Evolutionary conservation across 2,113 vertebrate genomes (phyloP).

Genomic region (Anoura caudifer): DNA sequence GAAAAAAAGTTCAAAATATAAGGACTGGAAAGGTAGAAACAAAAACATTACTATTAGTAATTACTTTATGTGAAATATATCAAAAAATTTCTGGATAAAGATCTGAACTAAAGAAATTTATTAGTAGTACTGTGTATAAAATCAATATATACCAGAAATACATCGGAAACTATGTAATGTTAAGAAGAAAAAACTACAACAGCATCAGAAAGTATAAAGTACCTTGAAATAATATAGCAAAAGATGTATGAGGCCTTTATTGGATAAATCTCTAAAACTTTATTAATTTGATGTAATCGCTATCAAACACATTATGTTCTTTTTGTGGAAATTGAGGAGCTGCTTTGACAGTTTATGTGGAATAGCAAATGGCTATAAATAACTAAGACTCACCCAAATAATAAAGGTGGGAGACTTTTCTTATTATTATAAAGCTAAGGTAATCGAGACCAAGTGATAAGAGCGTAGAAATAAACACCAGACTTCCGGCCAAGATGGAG

Average conservation of each 20-base stretch:
- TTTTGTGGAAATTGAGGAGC: not conserved
- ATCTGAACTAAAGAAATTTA: not conserved
- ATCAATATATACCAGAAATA: not conserved
- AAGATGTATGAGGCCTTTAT: not conserved
- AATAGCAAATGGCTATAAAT: not conserved
- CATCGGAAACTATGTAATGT: not conserved
- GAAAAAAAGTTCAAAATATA: not conserved
- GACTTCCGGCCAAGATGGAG: no score
- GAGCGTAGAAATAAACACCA: not conserved
- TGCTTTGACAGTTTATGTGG: not conserved
- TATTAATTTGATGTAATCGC: not conserved
- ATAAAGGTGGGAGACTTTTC: not conserved
- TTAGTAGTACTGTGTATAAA: not conserved
- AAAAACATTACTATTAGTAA: not conserved
- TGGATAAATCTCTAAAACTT: not conserved
- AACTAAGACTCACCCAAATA: not conserved
- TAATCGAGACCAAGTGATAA: not conserved
- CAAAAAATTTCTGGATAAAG: not conserved
- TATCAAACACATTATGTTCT: not conserved
- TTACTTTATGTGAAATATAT: not conserved
- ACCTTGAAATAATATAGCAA: not conserved
- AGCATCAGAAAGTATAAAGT: not conserved
- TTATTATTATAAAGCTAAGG: not conserved
- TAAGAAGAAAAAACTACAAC: not conserved
- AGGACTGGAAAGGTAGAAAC: not conserved